Base-by-base conservation (phyloP, 30 jellyfish, hydroid and myxozoan species). In the Rhopilema esculentum region DNA sequence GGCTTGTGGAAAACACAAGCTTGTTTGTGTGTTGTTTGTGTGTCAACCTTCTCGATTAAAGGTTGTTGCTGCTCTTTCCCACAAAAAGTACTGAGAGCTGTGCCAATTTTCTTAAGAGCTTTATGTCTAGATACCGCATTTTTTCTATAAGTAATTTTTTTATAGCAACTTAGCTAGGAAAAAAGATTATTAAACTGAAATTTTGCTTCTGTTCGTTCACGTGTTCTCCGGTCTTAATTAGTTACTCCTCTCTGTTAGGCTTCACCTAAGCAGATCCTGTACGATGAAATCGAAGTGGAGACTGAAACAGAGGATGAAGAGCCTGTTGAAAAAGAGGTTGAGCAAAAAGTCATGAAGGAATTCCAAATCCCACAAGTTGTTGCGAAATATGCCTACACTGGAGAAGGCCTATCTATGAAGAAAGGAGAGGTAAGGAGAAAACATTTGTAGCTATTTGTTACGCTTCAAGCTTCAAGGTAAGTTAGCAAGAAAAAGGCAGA, bases 261-360 rank as follows among this genome's bases (percentile, higher is more conserved):
- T 23, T 49, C 86, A 0, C 24, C 88, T 15, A 52, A 77, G 32
- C 65, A 27, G 27, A 64, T 31, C 27, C 81, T 70, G 61, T 23
- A 19, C 63, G 92, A 69, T 53, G 92, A 86, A 30, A 68, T 77
- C 79, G 94, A 86, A 70, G 94, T 75, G 9, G 94, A 77, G 27
- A 77, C 94, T 66, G 94, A 86, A 26, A 75, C 94, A 22, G 94
- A 86, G 24, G 89, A 86, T 40, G 88, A 77, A 29, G 96, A 88
- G 69, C 30, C 63, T 2, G 49, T 77, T 19, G 96, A 88, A 62
- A 77, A 49, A 57, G 91, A 75, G 72, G 90, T 88, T 52, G 91
- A 88, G 63, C 72, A 78, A 69, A 70, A 50, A 50, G 96, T 88
- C 28, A 30, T 88, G 20, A 88, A 88, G 61, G 96, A 88, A 48